Evolutionary conservation across 92 coral and sea anemone species (phyloP).

Genomic region (Zoanthus sociatus): DNA sequence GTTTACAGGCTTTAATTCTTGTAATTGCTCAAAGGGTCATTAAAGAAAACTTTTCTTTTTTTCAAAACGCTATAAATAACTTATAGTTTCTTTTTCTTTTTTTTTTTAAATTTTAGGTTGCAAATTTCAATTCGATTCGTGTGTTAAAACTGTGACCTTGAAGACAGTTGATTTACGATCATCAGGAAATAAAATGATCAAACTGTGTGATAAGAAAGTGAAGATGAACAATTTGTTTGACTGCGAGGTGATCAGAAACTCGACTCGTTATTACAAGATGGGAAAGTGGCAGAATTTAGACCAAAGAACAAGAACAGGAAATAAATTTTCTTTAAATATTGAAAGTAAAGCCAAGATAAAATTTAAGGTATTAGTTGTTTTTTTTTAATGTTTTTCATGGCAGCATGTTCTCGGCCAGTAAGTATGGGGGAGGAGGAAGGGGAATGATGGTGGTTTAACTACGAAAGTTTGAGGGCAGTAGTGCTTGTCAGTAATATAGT

Average conservation of each 20-base stretch:
- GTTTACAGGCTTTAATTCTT: too few species aligned
- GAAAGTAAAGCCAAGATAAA: not conserved
- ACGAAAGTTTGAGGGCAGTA: too few species aligned
- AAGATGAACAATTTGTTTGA: not conserved
- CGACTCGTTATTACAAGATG: not conserved
- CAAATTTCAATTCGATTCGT: not conserved
- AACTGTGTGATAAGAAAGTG: not conserved
- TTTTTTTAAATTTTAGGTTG: not conserved
- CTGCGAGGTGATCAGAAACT: not conserved
- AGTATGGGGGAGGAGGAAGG: too few species aligned
- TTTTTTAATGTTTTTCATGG: too few species aligned
- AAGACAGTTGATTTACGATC: not conserved
- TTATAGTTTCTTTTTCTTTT: not conserved
- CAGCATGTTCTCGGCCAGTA: too few species aligned
- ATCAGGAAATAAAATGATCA: not conserved
- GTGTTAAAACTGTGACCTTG: not conserved
- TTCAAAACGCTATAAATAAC: too few species aligned
- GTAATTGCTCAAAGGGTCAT: too few species aligned
- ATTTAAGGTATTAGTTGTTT: not conserved
- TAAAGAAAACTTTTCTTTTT: too few species aligned
- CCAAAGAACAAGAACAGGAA: not conserved
- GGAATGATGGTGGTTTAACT: too few species aligned
- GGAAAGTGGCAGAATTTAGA: constrained; percentile 12
- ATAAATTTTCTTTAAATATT: not conserved
- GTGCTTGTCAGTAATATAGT: too few species aligned